Base-by-base conservation (phyloP, 2,888 invertebrate species). In the Syrista parreyssii region DNA sequence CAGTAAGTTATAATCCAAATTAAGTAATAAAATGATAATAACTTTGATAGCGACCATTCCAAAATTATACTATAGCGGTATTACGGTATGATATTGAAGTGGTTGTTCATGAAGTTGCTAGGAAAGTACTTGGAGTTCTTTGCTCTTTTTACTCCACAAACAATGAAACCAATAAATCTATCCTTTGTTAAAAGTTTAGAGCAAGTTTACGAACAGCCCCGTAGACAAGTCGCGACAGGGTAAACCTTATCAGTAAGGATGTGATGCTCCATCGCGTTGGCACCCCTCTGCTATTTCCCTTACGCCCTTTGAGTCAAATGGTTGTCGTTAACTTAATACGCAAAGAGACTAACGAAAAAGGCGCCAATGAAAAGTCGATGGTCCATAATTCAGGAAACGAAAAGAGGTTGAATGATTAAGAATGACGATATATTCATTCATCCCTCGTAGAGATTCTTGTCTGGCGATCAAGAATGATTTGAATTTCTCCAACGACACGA, bases 351-450 rank as follows among this genome's bases (percentile, higher is more conserved):
- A 36, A 15, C 31, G 75, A 55, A 78, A 75, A 76, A 15, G 31
- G n/a, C n/a, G 11, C 35, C 23, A 75, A 68, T 78, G 78, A 72
- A 75, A 75, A 78, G 73, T 78, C 75, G 73, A 78, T 78, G 68
- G 75, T 33, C 68, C 73, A 71, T 35, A 34, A 75, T 69, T 78
- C 74, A 78, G 35, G 35, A 55, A 55, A 33, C 30, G 71, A 68
- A 77, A 71, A 55, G 23, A 55, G 73, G 32, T 40, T 36, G 68
- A 72, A 71, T 11, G 31, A 6, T 31, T 71, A 71, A 69, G 32
- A 71, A 71, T 11, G 32, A 31, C 31, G 71, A 55, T 55, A 55
- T 55, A 55, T 55, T 55, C 2, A 55, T 55, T 23, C 9, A 55
- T 55, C 23, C 55, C 23, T 55, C 9, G 55, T 55, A 55, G 9